Base-by-base conservation (phyloP, 92 coral and sea anemone species). In the Epizoanthus stellaris region DNA sequence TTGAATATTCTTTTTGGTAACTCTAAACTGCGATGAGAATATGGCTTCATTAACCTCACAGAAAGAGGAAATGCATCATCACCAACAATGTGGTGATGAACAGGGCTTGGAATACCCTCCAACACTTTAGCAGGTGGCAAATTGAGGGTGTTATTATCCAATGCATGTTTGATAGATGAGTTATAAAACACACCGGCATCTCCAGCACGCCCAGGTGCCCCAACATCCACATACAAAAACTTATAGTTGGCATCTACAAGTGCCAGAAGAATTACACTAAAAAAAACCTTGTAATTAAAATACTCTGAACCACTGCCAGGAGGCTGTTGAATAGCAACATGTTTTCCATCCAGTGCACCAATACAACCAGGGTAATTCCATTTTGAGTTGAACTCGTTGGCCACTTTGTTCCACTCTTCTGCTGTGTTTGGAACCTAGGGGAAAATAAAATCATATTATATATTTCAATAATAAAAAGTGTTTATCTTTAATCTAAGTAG, bases 201-300 rank as follows among this genome's bases (percentile, higher is more conserved):
- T 67, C 93, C 90, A 49, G 87, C 93, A 42, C 90, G 88, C 45
- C 93, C 93, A 73, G 93, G 84, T 73, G 93, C 90, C 76, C 90
- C 93, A 67, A 82, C 90, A 81, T 86, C 85, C 15, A 90, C 93
- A 38, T 90, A 90, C 38, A 90, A 47, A 71, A 76, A 76, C 0
- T 1, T 0, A 58, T 59, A 76, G 19, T 14, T 6, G 1, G 90
- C 90, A 73, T 87, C 90, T 61, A 86, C 73, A 3, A 73, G 21
- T 67, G 90, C 90, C 83, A 81, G 3, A 0, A 87, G 63, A 25
- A 88, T 83, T 52, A 54, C 4, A 63, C 87, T 82, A 47, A 72
- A 74, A 15, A 4, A 82, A 3, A 87, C 87, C 15, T 87, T 81
- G 10, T 62, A 87, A 11, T 87, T 87, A 65, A 20, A 87, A 45